phyloP scores from a whole-genome alignment of 1,140 invertebrate species.

The Tetramorium parvispinum region DNA sequence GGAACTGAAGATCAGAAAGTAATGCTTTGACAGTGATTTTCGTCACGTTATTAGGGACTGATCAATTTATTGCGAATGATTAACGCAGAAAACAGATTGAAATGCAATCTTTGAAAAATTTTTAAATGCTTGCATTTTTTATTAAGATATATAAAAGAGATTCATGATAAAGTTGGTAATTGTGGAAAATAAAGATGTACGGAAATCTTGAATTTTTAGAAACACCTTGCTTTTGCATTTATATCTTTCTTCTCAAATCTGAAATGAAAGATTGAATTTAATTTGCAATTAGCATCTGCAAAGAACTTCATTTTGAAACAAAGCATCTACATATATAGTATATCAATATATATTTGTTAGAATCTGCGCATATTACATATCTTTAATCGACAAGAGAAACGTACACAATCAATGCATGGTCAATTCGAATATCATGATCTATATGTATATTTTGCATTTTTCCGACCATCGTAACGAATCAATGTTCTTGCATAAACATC shows the following conservation, averaged over 20 bases:
- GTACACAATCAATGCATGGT: not conserved
- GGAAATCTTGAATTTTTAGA: not conserved
- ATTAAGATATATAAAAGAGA: not conserved
- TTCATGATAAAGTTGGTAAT: not conserved
- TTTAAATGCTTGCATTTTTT: not conserved
- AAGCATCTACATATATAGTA: no score
- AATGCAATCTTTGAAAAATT: not conserved
- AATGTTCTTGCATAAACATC: not conserved
- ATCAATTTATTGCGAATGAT: not conserved
- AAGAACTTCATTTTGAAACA: no score
- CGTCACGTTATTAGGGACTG: not conserved
- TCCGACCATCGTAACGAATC: not conserved
- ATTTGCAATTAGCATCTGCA: conserved; percentile 7
- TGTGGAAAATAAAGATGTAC: not conserved
- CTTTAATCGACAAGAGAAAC: not conserved
- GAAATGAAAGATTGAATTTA: not conserved
- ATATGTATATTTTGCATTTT: not conserved
- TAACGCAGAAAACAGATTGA: not conserved
- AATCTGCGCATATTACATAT: not conserved
- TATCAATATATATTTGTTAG: not conserved
- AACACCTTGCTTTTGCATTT: not conserved
- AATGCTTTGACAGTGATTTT: not conserved
- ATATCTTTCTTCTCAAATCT: no score
- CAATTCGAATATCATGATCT: not conserved
- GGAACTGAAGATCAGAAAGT: not conserved